Percentiles rank a stretch among this genome's conserved stretches.
Conservation (phyloP, 1,140 invertebrate species). For the Magallana angulata region DNA sequence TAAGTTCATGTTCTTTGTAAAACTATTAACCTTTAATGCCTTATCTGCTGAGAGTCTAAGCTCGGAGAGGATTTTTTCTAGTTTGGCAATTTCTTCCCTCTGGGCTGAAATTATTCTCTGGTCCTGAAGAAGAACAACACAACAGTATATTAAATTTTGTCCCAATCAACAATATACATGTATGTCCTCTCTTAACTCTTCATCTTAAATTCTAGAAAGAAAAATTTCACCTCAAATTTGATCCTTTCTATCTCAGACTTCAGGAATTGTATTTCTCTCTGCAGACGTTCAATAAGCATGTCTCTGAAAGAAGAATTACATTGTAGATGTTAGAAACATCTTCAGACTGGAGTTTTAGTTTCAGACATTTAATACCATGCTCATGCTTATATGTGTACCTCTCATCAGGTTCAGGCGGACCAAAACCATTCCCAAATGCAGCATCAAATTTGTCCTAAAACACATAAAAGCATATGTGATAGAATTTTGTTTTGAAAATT, state of each 20-base stretch:
- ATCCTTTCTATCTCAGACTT: slow-evolving; percentile 83
- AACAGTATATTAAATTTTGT: background rate
- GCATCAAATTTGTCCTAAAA: slow-evolving; percentile 69
- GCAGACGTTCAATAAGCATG: slow-evolving; percentile 90
- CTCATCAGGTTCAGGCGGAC: slow-evolving; percentile 73
- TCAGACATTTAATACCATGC: too few relatives aligned
- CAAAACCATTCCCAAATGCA: slow-evolving; percentile 70
- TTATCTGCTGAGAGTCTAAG: slow-evolving; percentile 72
- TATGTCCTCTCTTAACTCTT: too few relatives aligned
- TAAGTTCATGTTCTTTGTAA: background rate
- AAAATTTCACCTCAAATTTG: slow-evolving; percentile 78
- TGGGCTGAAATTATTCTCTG: slow-evolving; percentile 63
- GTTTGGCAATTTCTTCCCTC: slow-evolving; percentile 70
- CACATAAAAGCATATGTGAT: slow-evolving; percentile 49
- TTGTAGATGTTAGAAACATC: too few relatives aligned
- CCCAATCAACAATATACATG: too few relatives aligned
- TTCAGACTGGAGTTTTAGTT: too few relatives aligned
- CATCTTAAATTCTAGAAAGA: background rate
- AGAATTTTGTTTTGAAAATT: too few relatives aligned
- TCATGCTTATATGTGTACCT: slow-evolving; percentile 58
- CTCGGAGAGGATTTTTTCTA: slow-evolving; percentile 75
- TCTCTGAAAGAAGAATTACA: slow-evolving; percentile 82
- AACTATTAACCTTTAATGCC: slow-evolving; percentile 66
- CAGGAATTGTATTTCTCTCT: slow-evolving; percentile 86
- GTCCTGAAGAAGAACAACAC: slow-evolving; percentile 55